Conservation (phyloP, 2,797 vertebrate genomes). For the Crocodylus rhombifer region DNA sequence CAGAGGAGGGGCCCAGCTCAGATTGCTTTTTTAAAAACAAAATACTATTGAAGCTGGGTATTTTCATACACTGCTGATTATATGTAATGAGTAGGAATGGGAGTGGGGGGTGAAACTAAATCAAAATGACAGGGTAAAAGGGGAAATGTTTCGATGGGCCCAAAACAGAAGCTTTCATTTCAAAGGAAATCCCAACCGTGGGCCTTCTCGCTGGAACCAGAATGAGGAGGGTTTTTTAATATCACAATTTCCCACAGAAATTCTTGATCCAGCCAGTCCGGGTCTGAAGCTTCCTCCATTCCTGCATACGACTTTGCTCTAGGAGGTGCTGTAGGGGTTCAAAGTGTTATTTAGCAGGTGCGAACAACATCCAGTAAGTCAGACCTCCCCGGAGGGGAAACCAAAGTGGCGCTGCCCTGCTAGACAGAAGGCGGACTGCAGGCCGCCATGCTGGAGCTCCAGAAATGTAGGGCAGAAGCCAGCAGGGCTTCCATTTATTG, state of each 20-base stretch:
- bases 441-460: not conserved
- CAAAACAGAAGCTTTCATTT: not conserved
- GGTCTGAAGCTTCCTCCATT: not conserved
- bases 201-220: not conserved
- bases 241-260: conserved; percentile 19
- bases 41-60: too few relatives aligned
- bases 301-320: not conserved
- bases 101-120: not conserved
- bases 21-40: too few relatives aligned
- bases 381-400: not conserved
- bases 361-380: not conserved
- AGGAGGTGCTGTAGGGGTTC: not conserved
- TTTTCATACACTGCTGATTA: not conserved
- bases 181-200: not conserved
- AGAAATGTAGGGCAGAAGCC: not conserved
- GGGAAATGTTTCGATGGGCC: not conserved
- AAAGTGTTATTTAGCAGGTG: not conserved
- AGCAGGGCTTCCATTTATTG: conserved; percentile 47
- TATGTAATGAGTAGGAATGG: not conserved
- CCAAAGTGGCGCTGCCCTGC: not conserved
- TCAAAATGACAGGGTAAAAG: not conserved
- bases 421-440: not conserved
- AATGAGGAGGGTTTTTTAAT: not conserved
- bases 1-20: too few relatives aligned
- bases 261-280: not conserved